These are phyloP conservation scores for Streblospio benedicti DNA, from an alignment of 1,140 invertebrate genomes.

Conservation along the genomic window DNA sequence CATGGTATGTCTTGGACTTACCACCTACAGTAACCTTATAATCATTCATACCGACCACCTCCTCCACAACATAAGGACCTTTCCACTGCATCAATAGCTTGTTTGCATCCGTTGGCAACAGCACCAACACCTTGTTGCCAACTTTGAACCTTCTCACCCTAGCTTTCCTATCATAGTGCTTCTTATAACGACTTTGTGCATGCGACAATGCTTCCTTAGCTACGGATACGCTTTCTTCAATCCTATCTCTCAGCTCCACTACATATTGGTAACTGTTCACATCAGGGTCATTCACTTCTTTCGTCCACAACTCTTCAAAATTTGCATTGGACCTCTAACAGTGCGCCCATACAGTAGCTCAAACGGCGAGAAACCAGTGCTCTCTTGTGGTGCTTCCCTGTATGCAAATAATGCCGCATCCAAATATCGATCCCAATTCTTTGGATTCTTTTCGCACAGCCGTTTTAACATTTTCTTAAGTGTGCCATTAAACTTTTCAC, in stretches of 20 bases:
- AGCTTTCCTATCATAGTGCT: conserved; percentile 14
- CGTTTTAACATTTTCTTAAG: no score
- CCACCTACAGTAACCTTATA: no score
- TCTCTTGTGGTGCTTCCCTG: conserved; percentile 13
- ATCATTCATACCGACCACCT: no score
- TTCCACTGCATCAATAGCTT: no score
- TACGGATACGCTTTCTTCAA: conserved; percentile 20
- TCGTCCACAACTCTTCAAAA: conserved; percentile 30
- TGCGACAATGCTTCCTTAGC: conserved; percentile 16
- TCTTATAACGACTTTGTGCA: conserved; percentile 12
- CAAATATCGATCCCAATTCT: conserved; percentile 14
- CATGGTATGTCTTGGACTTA: no score
- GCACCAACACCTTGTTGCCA: neutral
- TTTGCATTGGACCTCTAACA: conserved; percentile 27
- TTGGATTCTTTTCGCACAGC: conserved; percentile 8
- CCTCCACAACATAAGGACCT: no score
- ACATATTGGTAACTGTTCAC: conserved; percentile 12
- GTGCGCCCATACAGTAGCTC: conserved; percentile 29
- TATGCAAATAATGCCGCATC: conserved; percentile 12
- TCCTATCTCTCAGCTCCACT: conserved; percentile 9
- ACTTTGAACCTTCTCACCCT: neutral
- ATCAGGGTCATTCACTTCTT: conserved; percentile 11
- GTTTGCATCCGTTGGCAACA: no score
- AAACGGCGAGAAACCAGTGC: conserved; percentile 28
- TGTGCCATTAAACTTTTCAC: no score